Evolutionary conservation across 2,113 vertebrate species (phyloP).

Genomic region (Erpornis zantholeuca): DNA sequence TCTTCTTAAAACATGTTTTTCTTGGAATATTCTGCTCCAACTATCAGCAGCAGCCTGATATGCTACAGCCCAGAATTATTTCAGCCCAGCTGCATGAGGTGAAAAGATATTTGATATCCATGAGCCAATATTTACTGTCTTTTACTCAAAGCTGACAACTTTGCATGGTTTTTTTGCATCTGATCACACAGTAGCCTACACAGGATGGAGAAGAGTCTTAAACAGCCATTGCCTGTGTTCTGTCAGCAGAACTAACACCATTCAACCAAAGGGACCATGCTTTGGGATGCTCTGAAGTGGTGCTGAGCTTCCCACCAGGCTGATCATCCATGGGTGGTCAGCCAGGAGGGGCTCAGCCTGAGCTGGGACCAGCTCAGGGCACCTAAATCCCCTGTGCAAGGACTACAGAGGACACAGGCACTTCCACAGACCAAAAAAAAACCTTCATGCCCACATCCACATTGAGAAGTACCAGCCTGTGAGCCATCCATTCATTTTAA

Average conservation of each 20-base stretch:
- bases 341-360: neutral
- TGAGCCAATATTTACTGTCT: neutral
- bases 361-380: rapidly evolving
- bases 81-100: neutral
- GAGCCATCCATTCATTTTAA: neutral
- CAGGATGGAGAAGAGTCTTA: neutral
- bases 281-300: neutral
- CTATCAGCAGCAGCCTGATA: neutral
- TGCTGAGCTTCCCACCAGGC: neutral
- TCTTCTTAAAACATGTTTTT: neutral
- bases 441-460: rapidly evolving
- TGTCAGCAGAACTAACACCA: neutral
- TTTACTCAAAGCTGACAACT: neutral
- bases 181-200: neutral
- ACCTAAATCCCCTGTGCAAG: neutral
- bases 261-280: neutral
- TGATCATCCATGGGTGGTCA: rapidly evolving
- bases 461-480: neutral
- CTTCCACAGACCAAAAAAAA: neutral
- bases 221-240: neutral
- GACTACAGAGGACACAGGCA: neutral
- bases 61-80: neutral
- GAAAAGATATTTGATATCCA: neutral
- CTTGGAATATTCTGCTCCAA: neutral
- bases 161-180: neutral